These are phyloP conservation scores for Seriola aureovittata DNA, from an alignment of 2,113 vertebrate species.

Conservation along the genomic window DNA sequence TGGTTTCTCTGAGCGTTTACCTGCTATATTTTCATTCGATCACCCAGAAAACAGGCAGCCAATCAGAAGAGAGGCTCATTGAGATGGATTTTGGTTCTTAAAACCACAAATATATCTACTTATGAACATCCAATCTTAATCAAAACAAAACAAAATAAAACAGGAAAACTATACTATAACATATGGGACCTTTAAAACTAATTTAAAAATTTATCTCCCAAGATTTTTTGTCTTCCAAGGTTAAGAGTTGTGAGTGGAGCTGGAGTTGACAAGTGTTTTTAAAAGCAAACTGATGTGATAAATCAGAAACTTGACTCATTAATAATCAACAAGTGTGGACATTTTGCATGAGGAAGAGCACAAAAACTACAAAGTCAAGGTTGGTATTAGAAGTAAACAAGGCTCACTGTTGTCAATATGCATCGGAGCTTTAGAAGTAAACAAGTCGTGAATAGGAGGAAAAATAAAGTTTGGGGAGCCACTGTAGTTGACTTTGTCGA, in stretches of 20 bases:
- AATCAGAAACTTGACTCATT: constrained; percentile 2
- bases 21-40: no score
- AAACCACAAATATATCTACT: no score
- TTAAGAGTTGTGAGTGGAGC: background rate
- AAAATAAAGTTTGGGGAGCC: background rate
- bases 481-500: background rate
- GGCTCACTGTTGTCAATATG: background rate
- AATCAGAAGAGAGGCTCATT: no score
- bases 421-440: background rate
- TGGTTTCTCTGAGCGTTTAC: no score
- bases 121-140: no score
- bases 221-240: background rate
- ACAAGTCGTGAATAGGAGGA: background rate
- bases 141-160: no score
- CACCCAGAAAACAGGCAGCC: no score
- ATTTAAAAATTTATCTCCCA: background rate
- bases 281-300: background rate
- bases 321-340: background rate
- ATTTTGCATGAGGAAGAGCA: constrained; percentile 2
- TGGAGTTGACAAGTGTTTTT: background rate
- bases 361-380: constrained; percentile 15
- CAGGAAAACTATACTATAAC: no score
- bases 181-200: no score
- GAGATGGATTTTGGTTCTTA: no score
- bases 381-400: background rate